phyloP scores from a whole-genome alignment of 2,797 vertebrate genomes.

The Oryzias sinensis region DNA sequence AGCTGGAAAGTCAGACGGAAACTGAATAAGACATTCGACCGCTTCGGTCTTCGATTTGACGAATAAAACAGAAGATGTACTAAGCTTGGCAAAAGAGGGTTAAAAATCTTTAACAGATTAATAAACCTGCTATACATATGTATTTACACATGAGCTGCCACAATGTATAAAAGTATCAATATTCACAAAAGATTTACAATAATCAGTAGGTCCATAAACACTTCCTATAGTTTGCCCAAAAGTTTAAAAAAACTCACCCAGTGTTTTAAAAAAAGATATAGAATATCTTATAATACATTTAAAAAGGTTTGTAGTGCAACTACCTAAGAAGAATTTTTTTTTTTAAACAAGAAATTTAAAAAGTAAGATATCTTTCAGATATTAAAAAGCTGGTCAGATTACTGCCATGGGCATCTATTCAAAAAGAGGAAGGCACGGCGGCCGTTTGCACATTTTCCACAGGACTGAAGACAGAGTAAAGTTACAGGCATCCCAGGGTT shows the following conservation, averaged over 20 bases:
- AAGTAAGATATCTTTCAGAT: constrained; percentile 67
- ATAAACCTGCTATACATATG: constrained; percentile 89
- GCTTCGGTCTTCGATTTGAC: constrained; percentile 70
- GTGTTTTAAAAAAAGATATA: constrained; percentile 83
- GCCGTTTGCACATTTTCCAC: constrained; percentile 51
- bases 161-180: constrained; percentile 86
- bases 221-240: constrained; percentile 79
- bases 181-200: constrained; percentile 90
- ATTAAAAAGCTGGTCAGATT: constrained; percentile 76
- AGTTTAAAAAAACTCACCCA: constrained; percentile 80
- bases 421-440: constrained; percentile 86
- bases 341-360: constrained; percentile 73
- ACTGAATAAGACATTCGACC: constrained; percentile 67
- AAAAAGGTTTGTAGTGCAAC: constrained; percentile 83
- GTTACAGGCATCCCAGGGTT: constrained; percentile 74
- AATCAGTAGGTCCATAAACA: constrained; percentile 84
- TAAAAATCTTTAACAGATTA: constrained; percentile 82
- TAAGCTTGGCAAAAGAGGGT: constrained; percentile 71
- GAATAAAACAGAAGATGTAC: constrained; percentile 82
- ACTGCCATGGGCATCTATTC: constrained; percentile 69
- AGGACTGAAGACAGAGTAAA: constrained; percentile 67
- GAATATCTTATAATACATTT: constrained; percentile 71
- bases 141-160: constrained; percentile 99
- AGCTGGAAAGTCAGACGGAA: constrained; percentile 33
- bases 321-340: constrained; percentile 63